Evolutionary conservation across 2,888 invertebrate genomes (phyloP), one percentile per base, ranked within the genome.

Genomic region (Brenthis hecate): DNA sequence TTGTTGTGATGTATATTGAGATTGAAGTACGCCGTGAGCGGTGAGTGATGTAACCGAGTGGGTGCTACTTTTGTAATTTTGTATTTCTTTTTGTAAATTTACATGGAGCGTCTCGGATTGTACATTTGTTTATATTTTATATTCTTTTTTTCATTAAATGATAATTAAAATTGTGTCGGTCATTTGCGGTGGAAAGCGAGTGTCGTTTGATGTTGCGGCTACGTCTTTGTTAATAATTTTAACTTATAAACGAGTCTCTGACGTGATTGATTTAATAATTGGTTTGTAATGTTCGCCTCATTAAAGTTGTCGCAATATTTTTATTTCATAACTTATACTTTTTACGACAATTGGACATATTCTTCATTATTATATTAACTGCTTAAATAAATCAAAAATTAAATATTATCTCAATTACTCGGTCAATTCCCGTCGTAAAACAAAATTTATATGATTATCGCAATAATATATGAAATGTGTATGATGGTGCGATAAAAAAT

Each of bases 1-100:
- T 11, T 75, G 78, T 80, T 77, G 75, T 75, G 77, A 75, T 77
- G 70, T 67, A 75, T 79, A 78, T 78, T 82, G 75, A 74, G 74
- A 70, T 60, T 4, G 13, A 54, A 6, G 28, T 23, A 28, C 19
- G 23, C 13, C 14, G 54, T 13, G 23, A 54, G 23, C 53, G 53
- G 5, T 23, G 58, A 50, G 50, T 48, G 23, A 58, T 28, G 48
- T 23, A 58, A 28, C 23, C 23, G 48, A 58, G 23, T 43, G 36
- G 36, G 36, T n/a, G 50, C 48, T 28, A 13, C 28, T 50, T 60
- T 60, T 60, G 60, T 60, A 48, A 13, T 28, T 60, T 60, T 60
- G 14, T 60, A 60, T 60, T 48, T 60, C 13, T 50, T 50, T 28
- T 50, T 60, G 60, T 60, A 60, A 60, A 60, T 60, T 50, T n/a